phyloP scores from a whole-genome alignment of 2,797 vertebrate species.

The Botia almorhae region DNA sequence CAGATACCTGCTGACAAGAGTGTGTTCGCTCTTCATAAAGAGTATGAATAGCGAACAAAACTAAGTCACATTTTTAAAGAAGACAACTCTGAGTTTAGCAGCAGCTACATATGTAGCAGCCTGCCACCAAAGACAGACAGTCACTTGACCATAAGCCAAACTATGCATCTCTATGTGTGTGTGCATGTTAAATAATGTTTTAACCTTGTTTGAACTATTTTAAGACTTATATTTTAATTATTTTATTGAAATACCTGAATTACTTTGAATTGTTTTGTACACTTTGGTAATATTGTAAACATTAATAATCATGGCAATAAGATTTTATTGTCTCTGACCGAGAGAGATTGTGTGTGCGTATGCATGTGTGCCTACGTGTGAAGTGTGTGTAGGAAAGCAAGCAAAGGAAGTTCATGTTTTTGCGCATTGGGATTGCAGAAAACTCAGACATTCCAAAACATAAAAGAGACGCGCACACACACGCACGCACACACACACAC shows the following conservation, averaged over 20 bases:
- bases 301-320: neutral
- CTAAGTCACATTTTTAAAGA: too few species aligned
- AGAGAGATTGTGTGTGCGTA: neutral
- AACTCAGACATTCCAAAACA: constrained; percentile 4
- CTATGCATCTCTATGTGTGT: neutral
- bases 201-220: neutral
- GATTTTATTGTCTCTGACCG: neutral
- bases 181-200: neutral
- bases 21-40: neutral
- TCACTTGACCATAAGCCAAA: too few species aligned
- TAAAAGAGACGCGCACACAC: neutral
- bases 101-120: neutral
- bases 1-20: neutral
- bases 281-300: neutral
- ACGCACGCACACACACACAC: neutral
- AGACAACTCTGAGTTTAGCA: neutral
- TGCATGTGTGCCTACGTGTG: constrained; percentile 12
- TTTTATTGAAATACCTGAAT: neutral
- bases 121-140: too few species aligned
- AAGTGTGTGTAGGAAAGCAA: neutral
- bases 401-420: constrained; percentile 10
- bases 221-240: neutral
- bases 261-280: neutral
- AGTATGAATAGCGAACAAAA: neutral
- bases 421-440: neutral